Conservation (phyloP, 2,113 vertebrate genomes). For the Aythya baeri region DNA sequence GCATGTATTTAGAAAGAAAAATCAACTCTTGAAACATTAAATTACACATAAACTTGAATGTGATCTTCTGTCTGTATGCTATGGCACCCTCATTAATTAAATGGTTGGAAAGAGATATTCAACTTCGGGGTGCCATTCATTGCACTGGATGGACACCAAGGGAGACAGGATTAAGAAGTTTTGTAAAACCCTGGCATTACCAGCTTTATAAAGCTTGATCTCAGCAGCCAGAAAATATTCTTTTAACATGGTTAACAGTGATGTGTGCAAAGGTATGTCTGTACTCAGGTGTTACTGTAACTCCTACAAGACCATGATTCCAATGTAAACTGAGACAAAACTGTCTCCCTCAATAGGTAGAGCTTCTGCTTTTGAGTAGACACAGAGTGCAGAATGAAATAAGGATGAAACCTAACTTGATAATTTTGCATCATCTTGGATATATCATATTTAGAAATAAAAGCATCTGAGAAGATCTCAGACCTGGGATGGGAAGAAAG, state of each 20-base stretch:
- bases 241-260: not conserved
- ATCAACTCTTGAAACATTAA: not conserved
- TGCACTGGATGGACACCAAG: not conserved
- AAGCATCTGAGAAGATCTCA: not conserved
- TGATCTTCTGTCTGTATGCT: not conserved
- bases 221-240: not conserved
- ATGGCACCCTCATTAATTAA: not conserved
- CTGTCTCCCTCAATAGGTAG: not conserved
- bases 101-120: not conserved
- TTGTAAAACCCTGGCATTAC: not conserved
- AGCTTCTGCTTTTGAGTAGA: not conserved
- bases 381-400: not conserved
- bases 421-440: not conserved
- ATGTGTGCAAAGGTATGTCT: not conserved
- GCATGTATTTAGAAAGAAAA: not conserved
- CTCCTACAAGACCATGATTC: not conserved
- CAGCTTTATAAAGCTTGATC: not conserved
- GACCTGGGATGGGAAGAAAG: not conserved
- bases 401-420: not conserved
- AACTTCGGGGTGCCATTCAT: not conserved
- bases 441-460: not conserved
- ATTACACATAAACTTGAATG: not conserved
- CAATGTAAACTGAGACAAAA: not conserved
- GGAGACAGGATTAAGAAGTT: not conserved
- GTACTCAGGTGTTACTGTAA: not conserved